Conservation (phyloP, 2,888 invertebrate species). For the Zaprionus bogoriensis region DNA sequence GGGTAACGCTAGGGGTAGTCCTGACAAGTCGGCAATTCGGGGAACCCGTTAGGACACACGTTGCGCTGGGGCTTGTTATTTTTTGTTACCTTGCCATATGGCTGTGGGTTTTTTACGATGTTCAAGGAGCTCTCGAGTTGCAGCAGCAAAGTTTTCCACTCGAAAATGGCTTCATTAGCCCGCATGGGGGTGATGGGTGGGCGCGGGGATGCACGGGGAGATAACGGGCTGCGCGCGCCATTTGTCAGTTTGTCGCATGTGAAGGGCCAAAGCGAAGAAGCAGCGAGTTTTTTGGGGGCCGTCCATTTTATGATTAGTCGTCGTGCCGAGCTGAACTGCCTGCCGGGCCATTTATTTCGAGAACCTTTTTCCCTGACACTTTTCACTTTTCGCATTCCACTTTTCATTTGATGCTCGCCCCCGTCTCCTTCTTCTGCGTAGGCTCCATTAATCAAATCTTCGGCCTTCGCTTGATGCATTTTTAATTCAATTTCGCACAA, state of each 20-base stretch:
- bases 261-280: background rate
- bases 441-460: conserved; percentile 73
- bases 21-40: conserved; percentile 12
- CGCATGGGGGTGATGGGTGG: background rate
- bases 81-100: conserved; percentile 77
- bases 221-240: conserved; percentile 20
- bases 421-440: conserved; percentile 17
- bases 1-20: conserved; percentile 40
- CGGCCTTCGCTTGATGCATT: conserved; percentile 71
- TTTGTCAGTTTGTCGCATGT: conserved; percentile 32
- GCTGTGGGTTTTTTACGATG: conserved; percentile 72
- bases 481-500: conserved; percentile 70
- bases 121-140: conserved; percentile 18
- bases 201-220: background rate
- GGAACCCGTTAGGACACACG: conserved; percentile 21
- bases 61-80: conserved; percentile 63
- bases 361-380: conserved; percentile 54
- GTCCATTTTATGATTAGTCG: conserved; percentile 60
- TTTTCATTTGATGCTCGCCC: conserved; percentile 15
- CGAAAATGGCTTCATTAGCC: conserved; percentile 44
- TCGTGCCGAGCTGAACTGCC: conserved; percentile 25
- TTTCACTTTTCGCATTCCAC: conserved; percentile 22
- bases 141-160: conserved; percentile 23
- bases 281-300: conserved; percentile 22
- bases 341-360: conserved; percentile 60